These are phyloP conservation scores for Leptinotarsa tumamoca DNA, from an alignment of 2,888 invertebrate genomes.

Conservation along the genomic window DNA sequence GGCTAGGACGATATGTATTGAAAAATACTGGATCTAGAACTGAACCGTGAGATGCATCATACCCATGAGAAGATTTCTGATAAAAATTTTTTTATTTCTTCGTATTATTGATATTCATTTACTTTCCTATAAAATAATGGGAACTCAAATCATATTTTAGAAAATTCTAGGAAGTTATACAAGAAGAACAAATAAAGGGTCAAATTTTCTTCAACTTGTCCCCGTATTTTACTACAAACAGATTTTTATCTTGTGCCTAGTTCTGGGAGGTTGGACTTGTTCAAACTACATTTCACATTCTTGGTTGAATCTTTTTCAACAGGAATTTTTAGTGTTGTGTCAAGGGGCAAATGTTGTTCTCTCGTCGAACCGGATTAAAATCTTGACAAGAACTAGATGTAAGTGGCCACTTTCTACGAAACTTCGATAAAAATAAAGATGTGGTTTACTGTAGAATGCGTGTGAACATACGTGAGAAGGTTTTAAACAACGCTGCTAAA, in stretches of 20 bases:
- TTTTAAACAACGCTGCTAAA: conserved; percentile 10
- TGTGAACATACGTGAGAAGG: conserved; percentile 23
- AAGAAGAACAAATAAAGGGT: too few species aligned
- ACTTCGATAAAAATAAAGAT: conserved; percentile 15
- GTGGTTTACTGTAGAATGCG: conserved; percentile 25
- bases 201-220: too few species aligned
- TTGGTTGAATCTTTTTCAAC: not conserved
- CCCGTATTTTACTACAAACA: too few species aligned
- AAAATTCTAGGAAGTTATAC: too few species aligned
- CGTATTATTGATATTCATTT: too few species aligned
- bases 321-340: conserved; percentile 16
- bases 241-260: not conserved
- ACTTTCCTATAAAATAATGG: too few species aligned
- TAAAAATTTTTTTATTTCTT: too few species aligned
- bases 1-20: too few species aligned
- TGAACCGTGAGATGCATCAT: too few species aligned
- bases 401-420: conserved; percentile 23
- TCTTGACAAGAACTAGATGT: conserved; percentile 49
- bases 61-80: too few species aligned
- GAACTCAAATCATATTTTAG: too few species aligned
- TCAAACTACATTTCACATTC: not conserved
- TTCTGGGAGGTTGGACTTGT: not conserved
- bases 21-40: too few species aligned
- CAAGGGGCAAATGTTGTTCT: conserved; percentile 21
- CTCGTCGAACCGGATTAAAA: conserved; percentile 44